Evolutionary conservation across 2,888 invertebrate species (phyloP).

Genomic region (Bembecia ichneumoniformis): DNA sequence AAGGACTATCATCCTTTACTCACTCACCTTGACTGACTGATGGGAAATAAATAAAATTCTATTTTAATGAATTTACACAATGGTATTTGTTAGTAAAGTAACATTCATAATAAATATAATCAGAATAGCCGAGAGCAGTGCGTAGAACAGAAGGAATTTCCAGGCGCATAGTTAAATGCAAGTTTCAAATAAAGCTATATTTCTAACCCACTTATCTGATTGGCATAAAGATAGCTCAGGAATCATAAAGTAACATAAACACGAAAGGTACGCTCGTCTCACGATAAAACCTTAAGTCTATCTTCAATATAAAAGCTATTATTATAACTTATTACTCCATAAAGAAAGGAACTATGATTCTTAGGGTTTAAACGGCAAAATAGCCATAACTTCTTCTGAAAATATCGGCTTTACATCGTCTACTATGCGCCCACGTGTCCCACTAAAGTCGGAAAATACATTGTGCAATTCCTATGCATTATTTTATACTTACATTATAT

Average conservation of each 20-base stretch:
- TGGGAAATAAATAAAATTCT: too few relatives aligned
- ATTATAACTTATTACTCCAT: neutral
- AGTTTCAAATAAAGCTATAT: neutral
- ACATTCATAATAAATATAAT: too few relatives aligned
- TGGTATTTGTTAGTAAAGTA: too few relatives aligned
- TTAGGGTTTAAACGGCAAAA: neutral
- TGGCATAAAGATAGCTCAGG: neutral
- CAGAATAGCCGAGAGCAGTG: too few relatives aligned
- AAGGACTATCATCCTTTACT: too few relatives aligned
- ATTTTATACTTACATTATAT: neutral
- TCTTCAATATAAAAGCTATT: neutral
- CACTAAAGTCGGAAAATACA: constrained; percentile 5
- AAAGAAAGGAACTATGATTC: neutral
- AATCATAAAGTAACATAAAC: neutral
- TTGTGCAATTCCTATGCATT: neutral
- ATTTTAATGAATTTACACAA: too few relatives aligned
- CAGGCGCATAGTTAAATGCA: neutral
- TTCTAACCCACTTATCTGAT: neutral
- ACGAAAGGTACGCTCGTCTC: neutral
- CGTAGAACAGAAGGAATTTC: too few relatives aligned
- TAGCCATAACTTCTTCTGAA: constrained; percentile 27
- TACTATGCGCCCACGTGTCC: constrained; percentile 38
- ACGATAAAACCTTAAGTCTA: neutral
- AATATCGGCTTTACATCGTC: constrained; percentile 33
- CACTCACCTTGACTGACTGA: too few relatives aligned